These are phyloP conservation scores for Drosophila merina DNA, from an alignment of 2,888 invertebrate genomes.

Conservation along the genomic window DNA sequence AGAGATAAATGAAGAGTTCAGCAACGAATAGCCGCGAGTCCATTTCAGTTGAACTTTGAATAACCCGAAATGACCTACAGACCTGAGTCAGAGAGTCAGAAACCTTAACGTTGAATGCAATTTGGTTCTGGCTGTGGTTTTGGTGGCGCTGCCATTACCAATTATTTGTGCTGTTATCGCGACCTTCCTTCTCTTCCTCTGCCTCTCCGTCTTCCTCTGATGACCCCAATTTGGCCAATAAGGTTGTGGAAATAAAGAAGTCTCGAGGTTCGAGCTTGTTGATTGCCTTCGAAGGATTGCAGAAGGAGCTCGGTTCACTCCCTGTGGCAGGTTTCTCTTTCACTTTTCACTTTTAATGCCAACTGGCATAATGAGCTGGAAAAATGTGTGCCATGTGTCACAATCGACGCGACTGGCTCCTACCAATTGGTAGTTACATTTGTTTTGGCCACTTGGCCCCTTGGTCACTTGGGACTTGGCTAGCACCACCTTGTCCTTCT, in stretches of 20 bases:
- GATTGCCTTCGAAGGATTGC: slow-evolving; percentile 49
- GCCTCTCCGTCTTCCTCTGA: too few relatives aligned
- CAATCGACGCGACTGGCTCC: slow-evolving; percentile 19
- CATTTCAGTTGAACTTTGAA: not conserved
- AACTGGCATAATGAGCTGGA: slow-evolving; percentile 64
- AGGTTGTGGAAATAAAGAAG: slow-evolving; percentile 37
- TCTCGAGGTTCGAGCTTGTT: slow-evolving; percentile 40
- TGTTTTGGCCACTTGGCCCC: slow-evolving; percentile 56
- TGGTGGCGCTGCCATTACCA: slow-evolving; percentile 60
- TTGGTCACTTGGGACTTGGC: slow-evolving; percentile 53
- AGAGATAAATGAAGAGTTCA: too few relatives aligned
- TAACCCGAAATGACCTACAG: slow-evolving; percentile 34
- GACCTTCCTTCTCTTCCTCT: slow-evolving; percentile 67
- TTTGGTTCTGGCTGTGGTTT: slow-evolving; percentile 40
- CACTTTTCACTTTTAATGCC: slow-evolving; percentile 71
- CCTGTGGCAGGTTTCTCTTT: slow-evolving; percentile 47
- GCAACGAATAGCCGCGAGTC: not conserved
- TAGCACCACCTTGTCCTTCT: slow-evolving; percentile 3
- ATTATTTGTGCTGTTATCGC: slow-evolving; percentile 76
- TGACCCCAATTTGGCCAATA: slow-evolving; percentile 75
- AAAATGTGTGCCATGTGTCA: slow-evolving; percentile 49
- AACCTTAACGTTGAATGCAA: slow-evolving; percentile 71
- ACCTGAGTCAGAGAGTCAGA: slow-evolving; percentile 10
- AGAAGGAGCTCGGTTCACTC: slow-evolving; percentile 1
- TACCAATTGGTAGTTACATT: slow-evolving; percentile 37